A percentile compares a stretch with the other conserved stretches of the same genome.
These are phyloP conservation scores for Sarcophaga variegata DNA, from an alignment of 2,888 invertebrate species.

Conservation along the genomic window DNA sequence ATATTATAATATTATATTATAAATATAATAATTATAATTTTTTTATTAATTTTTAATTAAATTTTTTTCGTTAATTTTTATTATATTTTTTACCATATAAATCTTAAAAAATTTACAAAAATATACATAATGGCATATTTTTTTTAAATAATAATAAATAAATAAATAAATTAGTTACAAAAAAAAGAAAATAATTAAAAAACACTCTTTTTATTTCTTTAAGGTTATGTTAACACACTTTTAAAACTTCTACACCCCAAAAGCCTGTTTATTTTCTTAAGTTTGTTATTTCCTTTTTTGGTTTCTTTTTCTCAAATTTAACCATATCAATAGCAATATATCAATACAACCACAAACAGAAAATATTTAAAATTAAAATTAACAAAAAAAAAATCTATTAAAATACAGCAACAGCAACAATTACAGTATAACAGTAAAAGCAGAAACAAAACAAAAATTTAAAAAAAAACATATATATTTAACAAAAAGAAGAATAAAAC, in stretches of 20 bases:
- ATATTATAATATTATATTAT: slow-evolving; percentile 62
- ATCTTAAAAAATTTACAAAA: slow-evolving; percentile 74
- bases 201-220: too few relatives aligned
- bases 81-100: slow-evolving; percentile 67
- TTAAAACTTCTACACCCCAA: too few relatives aligned
- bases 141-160: slow-evolving; percentile 73
- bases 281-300: slow-evolving; percentile 60
- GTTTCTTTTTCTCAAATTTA: slow-evolving; percentile 39
- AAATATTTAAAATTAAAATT: slow-evolving; percentile 7
- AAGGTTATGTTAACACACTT: too few relatives aligned
- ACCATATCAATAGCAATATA: slow-evolving; percentile 70
- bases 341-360: slow-evolving; percentile 69
- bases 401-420: slow-evolving; percentile 6
- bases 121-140: slow-evolving; percentile 73
- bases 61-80: slow-evolving; percentile 71
- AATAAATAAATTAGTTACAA: slow-evolving; percentile 80
- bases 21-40: slow-evolving; percentile 43
- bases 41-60: slow-evolving; percentile 63
- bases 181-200: slow-evolving; percentile 39
- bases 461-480: background rate
- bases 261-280: slow-evolving; percentile 59
- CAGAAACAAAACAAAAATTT: slow-evolving; percentile 7
- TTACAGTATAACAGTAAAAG: slow-evolving; percentile 5
- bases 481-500: background rate
- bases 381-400: slow-evolving; percentile 63